Percentiles rank a stretch among this genome's conserved stretches.
Evolutionary conservation across 2,888 invertebrate genomes (phyloP).

Genomic region (Tolmerus cingulatus): DNA sequence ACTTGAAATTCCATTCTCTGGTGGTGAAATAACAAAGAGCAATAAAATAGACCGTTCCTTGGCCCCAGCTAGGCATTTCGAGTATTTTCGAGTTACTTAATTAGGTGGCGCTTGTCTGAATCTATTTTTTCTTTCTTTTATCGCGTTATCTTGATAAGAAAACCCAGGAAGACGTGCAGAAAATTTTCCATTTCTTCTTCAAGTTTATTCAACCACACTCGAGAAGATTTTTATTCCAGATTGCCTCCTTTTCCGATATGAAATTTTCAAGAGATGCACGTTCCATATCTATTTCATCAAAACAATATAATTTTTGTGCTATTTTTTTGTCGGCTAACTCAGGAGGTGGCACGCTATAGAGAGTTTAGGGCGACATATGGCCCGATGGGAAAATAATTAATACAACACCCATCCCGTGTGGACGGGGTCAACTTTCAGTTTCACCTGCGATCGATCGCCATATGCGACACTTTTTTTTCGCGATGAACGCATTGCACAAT

Average conservation of each 20-base stretch:
- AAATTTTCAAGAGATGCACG: not conserved
- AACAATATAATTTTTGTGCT: not conserved
- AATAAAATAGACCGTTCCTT: not conserved
- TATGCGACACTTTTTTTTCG: not conserved
- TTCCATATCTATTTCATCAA: not conserved
- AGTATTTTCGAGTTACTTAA: constrained; percentile 2
- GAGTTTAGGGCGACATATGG: constrained; percentile 1
- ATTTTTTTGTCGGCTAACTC: not conserved
- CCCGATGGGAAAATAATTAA: not conserved
- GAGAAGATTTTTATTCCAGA: not conserved
- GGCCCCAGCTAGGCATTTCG: not conserved
- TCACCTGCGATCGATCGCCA: constrained; percentile 19
- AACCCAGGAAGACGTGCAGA: not conserved
- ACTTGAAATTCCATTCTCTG: constrained; percentile 10
- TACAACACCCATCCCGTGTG: not conserved
- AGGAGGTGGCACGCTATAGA: not conserved
- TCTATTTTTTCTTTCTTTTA: not conserved
- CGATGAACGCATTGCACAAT: not conserved
- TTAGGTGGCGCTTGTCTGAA: not conserved
- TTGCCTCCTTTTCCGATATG: not conserved
- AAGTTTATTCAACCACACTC: not conserved
- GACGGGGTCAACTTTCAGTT: constrained; percentile 15
- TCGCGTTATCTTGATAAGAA: not conserved
- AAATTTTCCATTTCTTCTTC: not conserved
- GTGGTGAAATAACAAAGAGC: constrained; percentile 3